Evolutionary conservation across 2,113 vertebrate species (phyloP), one percentile per base, ranked within the genome.

Genomic region (Acrocephalus arundinaceus): DNA sequence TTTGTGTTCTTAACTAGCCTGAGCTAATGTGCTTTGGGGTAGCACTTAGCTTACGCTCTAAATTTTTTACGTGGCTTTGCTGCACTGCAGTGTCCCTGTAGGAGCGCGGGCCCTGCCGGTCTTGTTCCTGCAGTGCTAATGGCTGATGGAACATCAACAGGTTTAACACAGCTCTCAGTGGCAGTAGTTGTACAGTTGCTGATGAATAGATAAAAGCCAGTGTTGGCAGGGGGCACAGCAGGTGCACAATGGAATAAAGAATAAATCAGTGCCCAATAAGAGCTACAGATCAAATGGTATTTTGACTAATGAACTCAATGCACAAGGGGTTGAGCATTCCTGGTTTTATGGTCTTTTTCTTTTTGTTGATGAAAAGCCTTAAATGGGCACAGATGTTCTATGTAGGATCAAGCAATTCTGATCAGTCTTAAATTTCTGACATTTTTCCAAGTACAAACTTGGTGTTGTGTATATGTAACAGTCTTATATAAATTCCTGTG

Each of bases 51-150:
- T 94, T 75, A 33, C 54, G 31, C 48, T 76, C 24, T 75, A 3
- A 15, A 35, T 78, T 67, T 97, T 89, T 88, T 49, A 52, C 49
- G 1, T 59, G 72, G 66, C 83, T 94, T 85, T 93, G 70, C 76
- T 95, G 84, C 58, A 28, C 65, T 89, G n/a, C 76, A 66, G 90
- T 54, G 41, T 79, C 52, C 45, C 49, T 79, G 57, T 73, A 81
- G 82, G 90, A 85, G 68, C 0, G 0, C 23, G 21, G 85, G 57
- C 75, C 52, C 73, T 37, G 57, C 75, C 25, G 18, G 41, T 61
- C 75, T 55, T 4, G 4, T 90, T 88, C 82, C 92, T 92, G 88
- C 85, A 74, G 93, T 6, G 76, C 83, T 86, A 77, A 92, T 88
- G 88, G 49, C 61, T 94, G 33, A 73, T 93, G n/a, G 49, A 71